Conservation (phyloP, 1,140 invertebrate species). For the Littorina saxatilis region DNA sequence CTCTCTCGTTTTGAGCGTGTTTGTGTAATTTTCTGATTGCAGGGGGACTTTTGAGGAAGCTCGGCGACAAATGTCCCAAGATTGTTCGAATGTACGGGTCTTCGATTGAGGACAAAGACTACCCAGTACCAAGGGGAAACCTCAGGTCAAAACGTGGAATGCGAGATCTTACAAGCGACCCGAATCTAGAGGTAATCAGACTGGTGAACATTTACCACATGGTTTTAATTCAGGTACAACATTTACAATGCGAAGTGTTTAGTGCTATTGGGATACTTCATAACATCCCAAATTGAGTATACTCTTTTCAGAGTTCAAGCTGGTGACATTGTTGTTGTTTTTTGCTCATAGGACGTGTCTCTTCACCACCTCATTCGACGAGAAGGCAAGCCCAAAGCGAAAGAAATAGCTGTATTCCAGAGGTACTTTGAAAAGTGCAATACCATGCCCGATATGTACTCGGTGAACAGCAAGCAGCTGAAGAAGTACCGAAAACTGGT, state of each 20-base stretch:
- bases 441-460: slow-evolving; percentile 21
- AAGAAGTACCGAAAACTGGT: slow-evolving; percentile 48
- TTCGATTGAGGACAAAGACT: slow-evolving; percentile 52
- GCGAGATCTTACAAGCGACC: slow-evolving; percentile 26
- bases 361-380: slow-evolving; percentile 61
- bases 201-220: background rate
- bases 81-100: slow-evolving; percentile 61
- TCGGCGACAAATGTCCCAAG: slow-evolving; percentile 40
- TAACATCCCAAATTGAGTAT: background rate
- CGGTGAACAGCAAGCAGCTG: slow-evolving; percentile 29
- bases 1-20: too few relatives aligned
- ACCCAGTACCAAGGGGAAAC: slow-evolving; percentile 54
- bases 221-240: too few relatives aligned
- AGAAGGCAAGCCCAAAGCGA: slow-evolving; percentile 53
- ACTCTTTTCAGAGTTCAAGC: too few relatives aligned
- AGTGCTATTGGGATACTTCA: background rate
- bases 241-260: background rate
- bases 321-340: background rate
- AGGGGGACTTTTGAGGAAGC: background rate
- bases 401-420: slow-evolving; percentile 54
- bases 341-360: slow-evolving; percentile 31
- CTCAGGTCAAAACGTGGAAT: slow-evolving; percentile 30
- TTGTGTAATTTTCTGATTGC: background rate
- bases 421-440: slow-evolving; percentile 40
- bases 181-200: slow-evolving; percentile 28